Evolutionary conservation across 2,888 invertebrate species (phyloP).

Genomic region (Yponomeuta evonymella): DNA sequence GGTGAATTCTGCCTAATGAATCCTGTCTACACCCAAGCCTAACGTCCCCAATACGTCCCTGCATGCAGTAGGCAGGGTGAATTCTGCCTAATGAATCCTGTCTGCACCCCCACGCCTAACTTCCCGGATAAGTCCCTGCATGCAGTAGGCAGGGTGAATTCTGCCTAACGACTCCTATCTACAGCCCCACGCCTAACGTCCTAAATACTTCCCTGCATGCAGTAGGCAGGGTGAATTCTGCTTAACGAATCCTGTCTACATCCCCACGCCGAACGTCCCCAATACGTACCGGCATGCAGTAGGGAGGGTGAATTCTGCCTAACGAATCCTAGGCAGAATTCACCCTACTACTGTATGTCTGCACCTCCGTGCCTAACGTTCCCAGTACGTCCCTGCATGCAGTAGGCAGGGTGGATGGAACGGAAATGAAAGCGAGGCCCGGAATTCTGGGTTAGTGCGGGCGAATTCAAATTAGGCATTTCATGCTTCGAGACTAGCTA

Average conservation of each 20-base stretch:
- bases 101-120: too few species aligned
- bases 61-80: too few species aligned
- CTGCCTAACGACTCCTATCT: too few species aligned
- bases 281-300: background rate
- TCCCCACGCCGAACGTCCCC: background rate
- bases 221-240: background rate
- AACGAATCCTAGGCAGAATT: too few species aligned
- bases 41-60: too few species aligned
- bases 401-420: background rate
- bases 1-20: background rate
- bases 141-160: too few species aligned
- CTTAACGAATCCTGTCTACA: too few species aligned
- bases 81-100: background rate
- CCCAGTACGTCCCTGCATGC: background rate
- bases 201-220: background rate
- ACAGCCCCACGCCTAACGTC: background rate
- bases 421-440: conserved; percentile 1
- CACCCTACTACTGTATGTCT: too few species aligned
- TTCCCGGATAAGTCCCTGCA: too few species aligned
- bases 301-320: background rate
- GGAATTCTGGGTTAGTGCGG: background rate
- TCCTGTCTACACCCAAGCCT: too few species aligned
- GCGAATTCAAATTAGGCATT: background rate
- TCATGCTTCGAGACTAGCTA: background rate
- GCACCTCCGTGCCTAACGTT: background rate